These are phyloP conservation scores for Pollenia amentaria DNA, from an alignment of 2,888 invertebrate genomes.

Conservation along the genomic window DNA sequence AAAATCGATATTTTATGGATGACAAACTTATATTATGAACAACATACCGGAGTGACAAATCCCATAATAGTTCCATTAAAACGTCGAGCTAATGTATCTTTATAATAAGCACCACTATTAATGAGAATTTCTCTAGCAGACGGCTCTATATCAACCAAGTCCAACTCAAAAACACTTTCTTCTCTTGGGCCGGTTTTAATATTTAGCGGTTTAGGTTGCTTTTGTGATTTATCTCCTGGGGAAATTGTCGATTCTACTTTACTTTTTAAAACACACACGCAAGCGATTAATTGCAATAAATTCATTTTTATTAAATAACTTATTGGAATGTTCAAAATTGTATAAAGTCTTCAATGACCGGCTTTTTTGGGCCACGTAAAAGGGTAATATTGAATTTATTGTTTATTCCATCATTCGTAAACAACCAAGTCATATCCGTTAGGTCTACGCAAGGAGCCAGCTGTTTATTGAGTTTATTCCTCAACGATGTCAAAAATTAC, in stretches of 20 bases:
- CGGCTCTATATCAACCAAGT: constrained; percentile 88
- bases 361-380: too few relatives aligned
- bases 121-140: constrained; percentile 90
- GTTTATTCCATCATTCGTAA: too few relatives aligned
- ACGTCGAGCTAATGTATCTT: constrained; percentile 88
- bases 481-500: too few relatives aligned
- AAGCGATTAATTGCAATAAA: not conserved
- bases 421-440: too few relatives aligned
- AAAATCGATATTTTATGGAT: constrained; percentile 19
- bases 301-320: constrained; percentile 12
- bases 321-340: not conserved
- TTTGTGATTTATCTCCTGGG: constrained; percentile 77
- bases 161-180: constrained; percentile 89
- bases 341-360: too few relatives aligned
- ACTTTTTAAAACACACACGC: constrained; percentile 2
- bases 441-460: too few relatives aligned
- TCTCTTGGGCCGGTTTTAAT: constrained; percentile 86
- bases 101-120: constrained; percentile 91
- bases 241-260: constrained; percentile 78
- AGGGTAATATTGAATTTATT: too few relatives aligned
- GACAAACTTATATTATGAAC: not conserved
- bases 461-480: too few relatives aligned
- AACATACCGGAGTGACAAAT: constrained; percentile 94
- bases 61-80: constrained; percentile 92
- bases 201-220: constrained; percentile 78